These are phyloP conservation scores for Griposia aprilina DNA, from an alignment of 2,888 invertebrate species.

Conservation along the genomic window DNA sequence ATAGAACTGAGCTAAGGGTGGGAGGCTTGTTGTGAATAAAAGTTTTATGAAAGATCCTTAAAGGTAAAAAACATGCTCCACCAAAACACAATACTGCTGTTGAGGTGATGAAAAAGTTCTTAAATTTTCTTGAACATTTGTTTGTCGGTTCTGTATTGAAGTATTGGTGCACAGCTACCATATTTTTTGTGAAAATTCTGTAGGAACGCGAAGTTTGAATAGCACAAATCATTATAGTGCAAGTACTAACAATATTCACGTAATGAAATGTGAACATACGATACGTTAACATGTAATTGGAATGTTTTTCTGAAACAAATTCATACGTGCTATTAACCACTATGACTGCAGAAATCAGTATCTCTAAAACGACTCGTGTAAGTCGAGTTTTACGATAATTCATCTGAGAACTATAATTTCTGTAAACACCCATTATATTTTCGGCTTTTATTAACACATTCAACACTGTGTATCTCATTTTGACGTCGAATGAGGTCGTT, in stretches of 20 bases:
- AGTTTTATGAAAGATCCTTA: not conserved
- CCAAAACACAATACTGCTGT: not conserved
- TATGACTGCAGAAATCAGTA: not conserved
- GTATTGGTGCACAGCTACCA: not conserved
- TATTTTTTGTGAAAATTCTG: not conserved
- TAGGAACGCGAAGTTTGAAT: conserved; percentile 11
- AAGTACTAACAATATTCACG: not conserved
- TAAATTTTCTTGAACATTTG: not conserved
- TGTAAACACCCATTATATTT: conserved; percentile 32
- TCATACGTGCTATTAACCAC: not conserved
- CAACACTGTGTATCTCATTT: not conserved
- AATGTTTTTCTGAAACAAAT: too few species aligned
- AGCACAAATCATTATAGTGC: not conserved
- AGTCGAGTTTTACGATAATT: not conserved
- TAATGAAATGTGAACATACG: not conserved
- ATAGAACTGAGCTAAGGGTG: accelerated
- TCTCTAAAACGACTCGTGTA: conserved; percentile 9
- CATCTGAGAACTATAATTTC: conserved; percentile 13
- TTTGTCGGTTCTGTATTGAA: not conserved
- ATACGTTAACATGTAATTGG: accelerated
- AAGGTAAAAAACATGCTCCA: not conserved
- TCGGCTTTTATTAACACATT: conserved; percentile 18
- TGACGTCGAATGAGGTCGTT: not conserved
- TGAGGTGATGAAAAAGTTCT: not conserved
- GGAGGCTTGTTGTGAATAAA: accelerated